Percentiles rank a stretch among this genome's conserved stretches.
Evolutionary conservation across 1,140 invertebrate genomes (phyloP).

Genomic region (Drosophila mauritiana): DNA sequence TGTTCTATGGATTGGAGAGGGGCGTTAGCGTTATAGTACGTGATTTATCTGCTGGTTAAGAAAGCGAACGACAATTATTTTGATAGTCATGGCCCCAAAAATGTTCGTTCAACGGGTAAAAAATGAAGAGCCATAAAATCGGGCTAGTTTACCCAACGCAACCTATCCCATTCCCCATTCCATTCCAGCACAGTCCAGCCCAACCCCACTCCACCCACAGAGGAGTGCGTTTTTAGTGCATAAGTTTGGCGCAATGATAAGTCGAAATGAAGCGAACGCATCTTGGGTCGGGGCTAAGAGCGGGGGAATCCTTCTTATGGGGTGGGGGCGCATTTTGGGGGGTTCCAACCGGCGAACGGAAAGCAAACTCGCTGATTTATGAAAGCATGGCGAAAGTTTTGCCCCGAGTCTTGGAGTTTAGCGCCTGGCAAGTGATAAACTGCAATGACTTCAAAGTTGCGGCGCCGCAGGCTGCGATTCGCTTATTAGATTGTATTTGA

Average conservation of each 20-base stretch:
- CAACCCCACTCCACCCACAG: not conserved
- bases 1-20: conserved; percentile 1
- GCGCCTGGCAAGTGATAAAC: conserved; percentile 74
- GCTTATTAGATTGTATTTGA: conserved; percentile 61
- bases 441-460: conserved; percentile 55
- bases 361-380: conserved; percentile 69
- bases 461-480: conserved; percentile 14
- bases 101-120: conserved; percentile 29
- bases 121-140: conserved; percentile 65
- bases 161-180: too few species aligned
- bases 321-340: not conserved
- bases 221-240: conserved; percentile 62
- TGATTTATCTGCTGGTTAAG: conserved; percentile 25
- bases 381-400: conserved; percentile 66
- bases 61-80: conserved; percentile 65
- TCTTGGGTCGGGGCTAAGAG: not conserved
- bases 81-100: conserved; percentile 74
- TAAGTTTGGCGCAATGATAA: conserved; percentile 70
- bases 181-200: too few species aligned
- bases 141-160: conserved; percentile 26
- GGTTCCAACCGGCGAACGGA: not conserved
- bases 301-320: not conserved
- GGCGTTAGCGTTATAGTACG: not conserved
- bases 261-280: conserved; percentile 64
- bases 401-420: conserved; percentile 67